Base-by-base conservation (phyloP, 2,888 invertebrate genomes). In the Sturmia bella region DNA sequence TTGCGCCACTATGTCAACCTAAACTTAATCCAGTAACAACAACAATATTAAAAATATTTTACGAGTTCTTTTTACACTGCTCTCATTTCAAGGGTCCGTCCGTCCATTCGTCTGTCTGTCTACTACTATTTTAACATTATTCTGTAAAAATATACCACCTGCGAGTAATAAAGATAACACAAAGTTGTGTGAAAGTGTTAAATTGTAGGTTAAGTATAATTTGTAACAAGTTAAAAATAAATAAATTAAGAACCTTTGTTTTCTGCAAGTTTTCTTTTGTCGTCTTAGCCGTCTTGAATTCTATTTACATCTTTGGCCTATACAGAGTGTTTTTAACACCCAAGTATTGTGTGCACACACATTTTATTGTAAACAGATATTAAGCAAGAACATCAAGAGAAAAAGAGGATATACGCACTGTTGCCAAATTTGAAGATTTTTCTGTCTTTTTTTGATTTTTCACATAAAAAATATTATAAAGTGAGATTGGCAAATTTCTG, bases 161-260 rank as follows among this genome's bases (percentile, higher is more conserved):
- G 17, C 13, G 2, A 64, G 69, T 17, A 32, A 72, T 48, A 57
- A 61, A 70, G 48, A 24, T 1, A 70, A 11, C 4, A 61, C 37
- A 68, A 66, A 54, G 17, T 59, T 73, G 59, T 50, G 73, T 57
- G 72, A 59, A 79, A 79, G 78, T 79, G 78, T 79, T 70, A 54
- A 82, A 82, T 78, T 82, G 78, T 82, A 82, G 82, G 82, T 82
- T 82, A 82, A 82, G 82, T 78, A 70, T 70, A 70, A 75, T 82
- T 77, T 66, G 15, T 50, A 57, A 50, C 43, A 21, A 56, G 11
- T 13, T 19, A 15, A 54, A 32, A 59, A 45, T 27, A 5, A 50
- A 66, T 59, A 50, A 39, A 41, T 41, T 27, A 57, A 41, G 57
- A 68, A 52, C 39, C 57, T 66, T 66, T 75, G 50, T 68, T 52